A percentile compares a stretch with the other conserved stretches of the same genome.
Conservation (phyloP, 2,113 vertebrate genomes). For the Brachirus orientalis region DNA sequence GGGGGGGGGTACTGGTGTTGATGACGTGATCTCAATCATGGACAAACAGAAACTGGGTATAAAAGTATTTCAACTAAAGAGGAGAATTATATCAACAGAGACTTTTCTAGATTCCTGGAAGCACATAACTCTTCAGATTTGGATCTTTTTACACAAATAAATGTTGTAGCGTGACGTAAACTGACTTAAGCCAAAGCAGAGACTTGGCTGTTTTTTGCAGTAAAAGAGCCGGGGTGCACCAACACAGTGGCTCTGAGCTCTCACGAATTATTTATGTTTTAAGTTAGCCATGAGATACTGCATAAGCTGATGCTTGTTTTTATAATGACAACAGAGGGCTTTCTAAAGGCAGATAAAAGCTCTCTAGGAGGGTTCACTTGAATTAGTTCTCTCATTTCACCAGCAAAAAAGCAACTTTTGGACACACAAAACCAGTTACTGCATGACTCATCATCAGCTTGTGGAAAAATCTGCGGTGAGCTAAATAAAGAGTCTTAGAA, state of each 20-base stretch:
- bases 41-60: conserved; percentile 19
- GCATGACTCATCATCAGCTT: too few species aligned
- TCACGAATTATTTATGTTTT: too few species aligned
- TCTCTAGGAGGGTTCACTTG: neutral
- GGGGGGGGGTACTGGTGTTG: neutral
- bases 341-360: neutral
- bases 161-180: neutral
- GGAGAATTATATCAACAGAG: neutral
- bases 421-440: conserved; percentile 28
- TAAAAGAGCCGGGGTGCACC: neutral
- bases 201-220: neutral
- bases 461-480: too few species aligned
- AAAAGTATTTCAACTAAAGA: neutral
- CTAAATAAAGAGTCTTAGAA: too few species aligned
- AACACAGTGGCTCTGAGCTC: too few species aligned
- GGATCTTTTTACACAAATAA: neutral
- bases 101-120: neutral
- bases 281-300: too few species aligned
- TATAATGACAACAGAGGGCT: too few species aligned
- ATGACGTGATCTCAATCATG: neutral
- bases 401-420: neutral
- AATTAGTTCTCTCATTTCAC: too few species aligned
- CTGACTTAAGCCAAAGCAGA: neutral
- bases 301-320: too few species aligned
- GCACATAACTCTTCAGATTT: neutral